Percentiles rank a stretch among this genome's conserved stretches.
Conservation (phyloP, 2,888 invertebrate species). For the Heterodera filipjevi region DNA sequence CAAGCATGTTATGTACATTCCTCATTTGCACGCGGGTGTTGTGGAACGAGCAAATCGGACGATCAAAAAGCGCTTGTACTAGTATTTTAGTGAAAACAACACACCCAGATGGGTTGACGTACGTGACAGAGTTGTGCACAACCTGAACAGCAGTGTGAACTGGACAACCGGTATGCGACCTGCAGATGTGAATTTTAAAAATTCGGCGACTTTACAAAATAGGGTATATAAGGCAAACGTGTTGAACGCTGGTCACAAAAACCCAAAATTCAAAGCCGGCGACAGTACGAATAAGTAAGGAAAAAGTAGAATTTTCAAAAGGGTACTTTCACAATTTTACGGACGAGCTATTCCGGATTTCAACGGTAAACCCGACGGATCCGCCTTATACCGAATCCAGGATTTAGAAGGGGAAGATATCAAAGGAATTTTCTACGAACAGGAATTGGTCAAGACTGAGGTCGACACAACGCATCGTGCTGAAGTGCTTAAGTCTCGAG, state of each 20-base stretch:
- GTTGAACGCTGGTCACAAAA: too few relatives aligned
- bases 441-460: constrained; percentile 7
- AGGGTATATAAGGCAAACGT: too few relatives aligned
- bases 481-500: constrained; percentile 7
- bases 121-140: constrained; percentile 19
- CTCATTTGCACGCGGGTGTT: constrained; percentile 19
- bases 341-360: too few relatives aligned
- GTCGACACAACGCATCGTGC: neutral
- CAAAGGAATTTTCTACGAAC: too few relatives aligned
- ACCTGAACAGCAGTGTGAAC: neutral
- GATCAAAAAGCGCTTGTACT: constrained; percentile 27
- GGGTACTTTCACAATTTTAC: too few relatives aligned
- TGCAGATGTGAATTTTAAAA: too few relatives aligned
- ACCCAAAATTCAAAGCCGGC: neutral
- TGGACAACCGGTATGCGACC: too few relatives aligned
- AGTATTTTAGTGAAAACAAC: constrained; percentile 23
- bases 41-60: constrained; percentile 26
- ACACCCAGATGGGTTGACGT: constrained; percentile 24
- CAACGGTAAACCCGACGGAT: neutral
- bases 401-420: constrained; percentile 12
- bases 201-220: too few relatives aligned
- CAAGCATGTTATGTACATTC: constrained; percentile 17
- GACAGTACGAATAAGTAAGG: constrained; percentile 12
- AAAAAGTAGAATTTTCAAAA: neutral
- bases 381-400: neutral